Evolutionary conservation across 2,888 invertebrate species (phyloP), one percentile per base, ranked within the genome.

Genomic region (Pasiphila rectangulata): DNA sequence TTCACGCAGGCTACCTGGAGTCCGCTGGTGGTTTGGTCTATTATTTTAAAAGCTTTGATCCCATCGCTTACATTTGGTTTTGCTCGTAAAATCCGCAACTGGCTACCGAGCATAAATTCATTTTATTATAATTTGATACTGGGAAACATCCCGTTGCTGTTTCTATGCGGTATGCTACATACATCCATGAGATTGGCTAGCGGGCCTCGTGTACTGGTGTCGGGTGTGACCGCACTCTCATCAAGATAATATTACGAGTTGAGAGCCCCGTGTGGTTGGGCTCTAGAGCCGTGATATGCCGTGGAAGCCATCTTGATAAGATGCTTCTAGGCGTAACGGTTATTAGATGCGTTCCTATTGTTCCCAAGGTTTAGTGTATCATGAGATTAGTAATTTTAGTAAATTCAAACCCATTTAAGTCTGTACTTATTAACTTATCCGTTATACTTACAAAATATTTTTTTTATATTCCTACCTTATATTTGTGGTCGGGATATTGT

Each of bases 171-270:
- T 36, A 21, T 12, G 35, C 29, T 30, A 16, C 13, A 12, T 51
- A 54, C 46, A 43, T 53, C 43, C 20, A 43, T 46, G 42, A 51
- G 49, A 51, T 61, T 56, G 55, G 51, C 55, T 46, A 46, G 50
- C 38, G 39, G 53, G 48, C 7, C 20, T 35, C 10, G 10, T 32
- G 17, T 16, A 23, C 24, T 30, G 44, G 54, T 43, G 45, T 51
- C 57, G 47, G 48, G 54, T 64, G 71, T 59, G 62, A 69, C 69
- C 67, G 61, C 64, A 60, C 61, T 67, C 67, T 59, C 62, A 68
- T 65, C 66, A 63, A 63, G 66, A 70, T 75, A 72, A 67, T 74
- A 68, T 70, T 67, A 66, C 64, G 59, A 54, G 63, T 60, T 60
- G 60, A 51, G 61, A 60, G 61, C 51, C 59, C 60, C 63, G 62